These are phyloP conservation scores for Brachionus sp. DNA, from an alignment of 1,140 invertebrate genomes.

Conservation along the genomic window DNA sequence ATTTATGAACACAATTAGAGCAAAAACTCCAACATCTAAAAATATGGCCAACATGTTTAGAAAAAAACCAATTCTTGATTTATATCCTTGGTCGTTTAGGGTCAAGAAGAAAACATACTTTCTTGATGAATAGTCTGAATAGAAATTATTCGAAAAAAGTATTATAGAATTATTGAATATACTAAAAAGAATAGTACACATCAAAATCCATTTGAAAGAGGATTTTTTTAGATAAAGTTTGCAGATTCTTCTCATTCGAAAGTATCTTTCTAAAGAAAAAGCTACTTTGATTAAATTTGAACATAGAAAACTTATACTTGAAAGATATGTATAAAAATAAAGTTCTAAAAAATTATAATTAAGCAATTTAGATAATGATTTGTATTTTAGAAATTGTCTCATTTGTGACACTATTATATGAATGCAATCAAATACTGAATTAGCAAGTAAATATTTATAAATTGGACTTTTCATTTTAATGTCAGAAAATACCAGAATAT, in stretches of 20 bases:
- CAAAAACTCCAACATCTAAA: constrained; percentile 21
- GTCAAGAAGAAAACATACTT: constrained; percentile 21
- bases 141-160: constrained; percentile 19
- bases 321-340: constrained; percentile 16
- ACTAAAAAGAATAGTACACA: not conserved
- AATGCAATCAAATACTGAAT: constrained; percentile 1
- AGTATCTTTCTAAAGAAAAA: constrained; percentile 22
- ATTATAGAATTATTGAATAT: not conserved
- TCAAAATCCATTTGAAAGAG: constrained; percentile 31
- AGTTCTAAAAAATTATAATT: constrained; percentile 2
- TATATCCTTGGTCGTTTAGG: not conserved
- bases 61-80: not conserved
- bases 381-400: not conserved
- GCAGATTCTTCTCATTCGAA: not conserved
- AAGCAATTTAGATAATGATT: not conserved
- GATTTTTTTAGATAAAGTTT: constrained; percentile 17
- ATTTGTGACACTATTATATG: not conserved
- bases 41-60: not conserved
- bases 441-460: constrained; percentile 29
- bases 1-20: not conserved
- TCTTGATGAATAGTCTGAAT: not conserved
- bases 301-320: constrained; percentile 2
- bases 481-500: not conserved
- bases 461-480: not conserved
- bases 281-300: constrained; percentile 31